Evolutionary conservation across 2,888 invertebrate species (phyloP), one percentile per base, ranked within the genome.

Genomic region (Drosophila neonasuta): DNA sequence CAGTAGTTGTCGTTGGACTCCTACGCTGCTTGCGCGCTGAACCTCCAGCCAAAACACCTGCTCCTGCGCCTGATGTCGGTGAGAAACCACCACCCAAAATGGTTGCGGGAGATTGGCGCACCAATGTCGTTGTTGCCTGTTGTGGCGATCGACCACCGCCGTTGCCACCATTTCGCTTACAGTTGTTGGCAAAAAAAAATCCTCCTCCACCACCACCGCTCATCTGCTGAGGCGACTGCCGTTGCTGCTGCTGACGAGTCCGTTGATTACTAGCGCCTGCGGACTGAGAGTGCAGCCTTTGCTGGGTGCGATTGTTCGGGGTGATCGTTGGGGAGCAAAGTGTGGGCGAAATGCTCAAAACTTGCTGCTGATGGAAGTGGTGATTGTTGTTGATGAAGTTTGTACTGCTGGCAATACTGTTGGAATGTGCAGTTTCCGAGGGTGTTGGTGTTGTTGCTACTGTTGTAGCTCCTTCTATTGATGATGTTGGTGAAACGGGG

Each of bases 341-440:
- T 50, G 62, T 64, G 73, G 80, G 59, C 74, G 87, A 69, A 30
- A 87, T 82, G 63, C 82, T 75, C 51, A 83, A 78, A 64, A 75
- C 75, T 51, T 79, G 77, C 45, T 82, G 77, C 46, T 82, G 77
- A 51, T 77, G 76, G 69, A 74, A 71, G 74, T 82, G 67, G 34
- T 83, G 68, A 59, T 64, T 63, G 52, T 69, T 75, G 64, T 52
- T 71, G 42, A 66, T 71, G 42, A 66, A 59, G 70, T 90, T 90
- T 90, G 90, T 90, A 90, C 90, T 90, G 90, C 90, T 89, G 89
- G 89, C 90, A 90, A 90, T 90, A 90, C 90, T 90, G 90, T 90
- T 90, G 90, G 90, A 90, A 90, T 90, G 90, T 89, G 89, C 84
- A 88, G 79, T 88, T 84, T 83, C 80, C 75, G 83, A 71, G 67